These are phyloP conservation scores for Odocoileus virginianus DNA, from an alignment of 2,113 vertebrate genomes.

Conservation along the genomic window DNA sequence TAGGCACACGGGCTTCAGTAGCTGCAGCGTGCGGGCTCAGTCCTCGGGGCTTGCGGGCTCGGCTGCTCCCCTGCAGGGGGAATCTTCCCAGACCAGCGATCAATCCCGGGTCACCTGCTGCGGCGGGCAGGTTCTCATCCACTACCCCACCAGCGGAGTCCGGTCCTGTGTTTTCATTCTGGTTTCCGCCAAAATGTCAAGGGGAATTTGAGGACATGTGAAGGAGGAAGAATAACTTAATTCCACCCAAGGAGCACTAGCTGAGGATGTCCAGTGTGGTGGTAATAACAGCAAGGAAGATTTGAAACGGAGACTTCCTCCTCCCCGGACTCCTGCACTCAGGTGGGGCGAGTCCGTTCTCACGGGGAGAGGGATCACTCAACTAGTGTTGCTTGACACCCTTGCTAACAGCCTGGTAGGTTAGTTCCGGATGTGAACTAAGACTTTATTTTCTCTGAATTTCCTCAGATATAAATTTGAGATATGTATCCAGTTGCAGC, in stretches of 20 bases:
- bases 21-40: not conserved
- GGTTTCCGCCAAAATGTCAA: not conserved
- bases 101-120: not conserved
- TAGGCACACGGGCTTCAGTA: not conserved
- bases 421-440: not conserved
- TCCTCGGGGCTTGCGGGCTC: accelerated
- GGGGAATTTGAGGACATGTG: not conserved
- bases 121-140: not conserved
- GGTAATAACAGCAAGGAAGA: not conserved
- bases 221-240: not conserved
- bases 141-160: not conserved
- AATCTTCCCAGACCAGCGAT: not conserved
- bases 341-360: not conserved
- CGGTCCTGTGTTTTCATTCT: not conserved
- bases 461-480: not conserved
- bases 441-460: not conserved
- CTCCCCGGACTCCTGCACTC: accelerated
- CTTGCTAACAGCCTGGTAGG: not conserved
- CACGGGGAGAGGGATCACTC: not conserved
- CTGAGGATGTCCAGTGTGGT: not conserved
- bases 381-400: not conserved
- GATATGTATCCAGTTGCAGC: not conserved
- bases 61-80: not conserved
- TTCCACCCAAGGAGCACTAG: not conserved
- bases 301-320: not conserved